Conservation (phyloP, 2,113 vertebrate species). For the Lepus europaeus region DNA sequence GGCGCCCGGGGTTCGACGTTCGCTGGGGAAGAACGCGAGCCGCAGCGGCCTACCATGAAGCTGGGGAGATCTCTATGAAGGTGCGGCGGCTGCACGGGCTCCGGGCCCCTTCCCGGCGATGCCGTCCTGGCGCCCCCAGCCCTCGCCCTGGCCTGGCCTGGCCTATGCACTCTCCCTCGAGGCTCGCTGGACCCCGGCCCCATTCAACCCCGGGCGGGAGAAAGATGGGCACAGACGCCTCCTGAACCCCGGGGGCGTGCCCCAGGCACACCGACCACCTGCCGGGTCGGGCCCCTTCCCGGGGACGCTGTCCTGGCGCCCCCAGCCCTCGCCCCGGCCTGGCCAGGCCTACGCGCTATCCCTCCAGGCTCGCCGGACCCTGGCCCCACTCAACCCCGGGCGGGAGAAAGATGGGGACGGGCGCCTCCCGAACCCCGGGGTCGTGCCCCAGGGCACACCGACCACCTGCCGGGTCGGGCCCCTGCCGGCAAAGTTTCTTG, state of each 20-base stretch:
- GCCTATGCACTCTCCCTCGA: background rate
- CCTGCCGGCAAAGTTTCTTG: conserved; percentile 21
- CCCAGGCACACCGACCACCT: background rate
- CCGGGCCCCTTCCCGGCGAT: no score
- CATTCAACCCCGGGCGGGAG: background rate
- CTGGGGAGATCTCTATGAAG: background rate
- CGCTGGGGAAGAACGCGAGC: background rate
- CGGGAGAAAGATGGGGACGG: background rate
- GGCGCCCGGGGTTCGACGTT: background rate
- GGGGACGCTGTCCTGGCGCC: no score
- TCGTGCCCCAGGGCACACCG: background rate
- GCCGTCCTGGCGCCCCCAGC: background rate
- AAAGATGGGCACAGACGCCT: background rate
- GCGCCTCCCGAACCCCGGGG: background rate
- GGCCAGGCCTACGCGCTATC: fast-evolving
- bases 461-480: background rate
- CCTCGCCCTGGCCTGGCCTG: fast-evolving
- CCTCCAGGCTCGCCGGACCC: background rate
- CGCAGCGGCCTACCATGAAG: background rate
- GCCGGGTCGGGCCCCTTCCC: background rate
- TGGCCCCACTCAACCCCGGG: background rate
- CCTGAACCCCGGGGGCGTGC: background rate
- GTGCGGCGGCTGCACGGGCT: background rate
- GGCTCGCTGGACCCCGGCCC: no score
- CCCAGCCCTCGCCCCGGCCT: no score